These are phyloP conservation scores for Sebastes baramenuke DNA, from an alignment of 2,797 vertebrate species.

Conservation along the genomic window DNA sequence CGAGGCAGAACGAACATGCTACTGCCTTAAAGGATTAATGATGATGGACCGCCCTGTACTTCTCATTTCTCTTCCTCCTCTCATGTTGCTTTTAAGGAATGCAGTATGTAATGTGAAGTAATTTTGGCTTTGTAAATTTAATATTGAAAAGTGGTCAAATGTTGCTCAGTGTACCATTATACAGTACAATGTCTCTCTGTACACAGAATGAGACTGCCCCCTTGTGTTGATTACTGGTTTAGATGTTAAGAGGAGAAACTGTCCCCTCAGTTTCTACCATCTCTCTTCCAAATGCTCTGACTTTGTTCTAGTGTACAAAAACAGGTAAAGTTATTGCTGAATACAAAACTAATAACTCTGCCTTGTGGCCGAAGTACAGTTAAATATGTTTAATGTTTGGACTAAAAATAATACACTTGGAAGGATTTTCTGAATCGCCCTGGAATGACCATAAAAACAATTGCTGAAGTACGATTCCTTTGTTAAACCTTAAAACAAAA, in stretches of 20 bases:
- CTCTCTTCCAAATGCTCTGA: not conserved
- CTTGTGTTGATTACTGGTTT: slow-evolving; percentile 40
- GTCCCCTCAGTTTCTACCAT: not conserved
- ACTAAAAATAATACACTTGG: not conserved
- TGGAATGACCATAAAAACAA: slow-evolving; percentile 21
- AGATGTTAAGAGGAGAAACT: not conserved
- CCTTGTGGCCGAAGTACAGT: not conserved
- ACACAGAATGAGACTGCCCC: slow-evolving; percentile 49
- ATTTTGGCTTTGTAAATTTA: not conserved
- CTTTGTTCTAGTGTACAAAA: not conserved
- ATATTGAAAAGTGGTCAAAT: not conserved
- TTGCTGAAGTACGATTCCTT: slow-evolving; percentile 2
- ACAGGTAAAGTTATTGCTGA: not conserved
- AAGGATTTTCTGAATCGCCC: not conserved
- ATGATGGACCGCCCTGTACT: too few relatives aligned
- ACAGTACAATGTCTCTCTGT: not conserved
- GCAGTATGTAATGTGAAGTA: not conserved
- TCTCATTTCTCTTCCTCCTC: too few relatives aligned
- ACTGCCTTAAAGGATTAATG: too few relatives aligned
- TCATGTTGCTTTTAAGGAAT: not conserved
- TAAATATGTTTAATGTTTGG: not conserved
- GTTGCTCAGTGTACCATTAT: not conserved
- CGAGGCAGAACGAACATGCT: too few relatives aligned
- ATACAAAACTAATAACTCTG: not conserved
- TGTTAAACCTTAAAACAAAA: slow-evolving; percentile 60